phyloP scores from a whole-genome alignment of 2,113 vertebrate species.

The Clarias macrocephalus region DNA sequence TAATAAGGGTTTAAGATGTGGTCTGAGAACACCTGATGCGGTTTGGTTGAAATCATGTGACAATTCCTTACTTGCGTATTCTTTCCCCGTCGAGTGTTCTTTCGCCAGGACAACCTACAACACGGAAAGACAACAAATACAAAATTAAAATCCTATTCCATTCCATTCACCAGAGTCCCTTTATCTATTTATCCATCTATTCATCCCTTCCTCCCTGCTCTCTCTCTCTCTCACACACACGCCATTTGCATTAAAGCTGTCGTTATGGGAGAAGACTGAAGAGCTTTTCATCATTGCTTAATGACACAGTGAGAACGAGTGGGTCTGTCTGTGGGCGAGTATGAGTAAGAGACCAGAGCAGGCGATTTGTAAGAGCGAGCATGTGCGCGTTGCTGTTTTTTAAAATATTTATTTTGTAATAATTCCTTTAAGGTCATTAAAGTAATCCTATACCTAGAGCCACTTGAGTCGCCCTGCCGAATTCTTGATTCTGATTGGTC shows the following conservation, averaged over 20 bases:
- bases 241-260: background rate
- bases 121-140: constrained; percentile 9
- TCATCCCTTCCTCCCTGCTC: background rate
- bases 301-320: constrained; percentile 7
- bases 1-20: too few relatives aligned
- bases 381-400: background rate
- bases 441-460: background rate
- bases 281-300: constrained; percentile 10
- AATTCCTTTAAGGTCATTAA: background rate
- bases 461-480: background rate
- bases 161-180: background rate
- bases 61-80: constrained; percentile 93
- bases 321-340: background rate
- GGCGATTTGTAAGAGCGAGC: background rate
- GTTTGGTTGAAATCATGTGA: background rate
- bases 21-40: too few relatives aligned
- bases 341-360: background rate
- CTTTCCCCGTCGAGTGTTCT: constrained; percentile 89
- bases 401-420: background rate
- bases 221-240: background rate
- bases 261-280: background rate
- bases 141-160: background rate
- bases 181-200: background rate
- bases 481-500: background rate
- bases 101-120: constrained; percentile 93